Conservation (phyloP, 2,888 invertebrate genomes). For the Carpatolechia fugitivella region DNA sequence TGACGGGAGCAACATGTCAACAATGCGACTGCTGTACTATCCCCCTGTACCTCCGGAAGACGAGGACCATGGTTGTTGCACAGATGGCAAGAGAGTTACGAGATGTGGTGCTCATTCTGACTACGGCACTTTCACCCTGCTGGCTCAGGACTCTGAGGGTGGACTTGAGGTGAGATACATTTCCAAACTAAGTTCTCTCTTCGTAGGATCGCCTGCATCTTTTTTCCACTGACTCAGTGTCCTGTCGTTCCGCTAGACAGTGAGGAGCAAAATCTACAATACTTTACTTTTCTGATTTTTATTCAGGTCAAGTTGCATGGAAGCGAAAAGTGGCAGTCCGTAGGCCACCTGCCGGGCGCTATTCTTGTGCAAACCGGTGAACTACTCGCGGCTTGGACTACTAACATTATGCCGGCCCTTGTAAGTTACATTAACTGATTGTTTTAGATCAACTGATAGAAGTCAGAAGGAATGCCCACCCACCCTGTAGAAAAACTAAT, state of each 20-base stretch:
- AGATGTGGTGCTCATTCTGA: slow-evolving; percentile 87
- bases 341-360: slow-evolving; percentile 87
- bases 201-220: too few relatives aligned
- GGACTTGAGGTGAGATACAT: slow-evolving; percentile 80
- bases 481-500: too few relatives aligned
- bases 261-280: too few relatives aligned
- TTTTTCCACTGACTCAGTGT: too few relatives aligned
- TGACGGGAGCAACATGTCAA: slow-evolving; percentile 82
- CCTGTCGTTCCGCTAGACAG: too few relatives aligned
- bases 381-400: slow-evolving; percentile 86
- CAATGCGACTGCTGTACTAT: slow-evolving; percentile 85
- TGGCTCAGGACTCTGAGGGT: slow-evolving; percentile 87
- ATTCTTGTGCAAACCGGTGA: slow-evolving; percentile 88
- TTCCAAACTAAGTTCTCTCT: too few relatives aligned
- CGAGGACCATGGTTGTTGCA: slow-evolving; percentile 66
- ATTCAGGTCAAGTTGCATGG: slow-evolving; percentile 81
- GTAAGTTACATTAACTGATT: slow-evolving; percentile 58
- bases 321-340: slow-evolving; percentile 85
- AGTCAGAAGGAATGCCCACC: too few relatives aligned
- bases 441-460: too few relatives aligned
- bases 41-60: slow-evolving; percentile 83
- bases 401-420: slow-evolving; percentile 83
- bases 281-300: too few relatives aligned
- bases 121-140: slow-evolving; percentile 86
- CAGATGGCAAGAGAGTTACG: slow-evolving; percentile 63